A percentile compares a stretch with the other conserved stretches of the same genome.
These are phyloP conservation scores for Arrhopalites spinosus DNA, from an alignment of 2,888 invertebrate species.

Conservation along the genomic window DNA sequence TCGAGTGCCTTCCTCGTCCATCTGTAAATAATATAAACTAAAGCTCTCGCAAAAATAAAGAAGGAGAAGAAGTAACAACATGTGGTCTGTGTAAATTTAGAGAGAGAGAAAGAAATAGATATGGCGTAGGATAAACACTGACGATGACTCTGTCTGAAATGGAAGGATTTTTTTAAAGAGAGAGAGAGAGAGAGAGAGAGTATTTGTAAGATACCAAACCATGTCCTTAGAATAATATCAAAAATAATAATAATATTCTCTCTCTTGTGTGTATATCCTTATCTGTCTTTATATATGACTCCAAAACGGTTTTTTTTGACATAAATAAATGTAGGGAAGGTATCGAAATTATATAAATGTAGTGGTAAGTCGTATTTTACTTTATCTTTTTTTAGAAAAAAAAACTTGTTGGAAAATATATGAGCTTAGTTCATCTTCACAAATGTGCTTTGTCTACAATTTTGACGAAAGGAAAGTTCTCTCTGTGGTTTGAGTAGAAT, in stretches of 20 bases:
- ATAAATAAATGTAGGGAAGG: neutral
- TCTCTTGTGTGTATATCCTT: neutral
- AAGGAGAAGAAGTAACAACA: neutral
- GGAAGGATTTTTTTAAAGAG: neutral
- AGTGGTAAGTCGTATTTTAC: neutral
- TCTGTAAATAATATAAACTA: neutral
- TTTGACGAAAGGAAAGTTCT: too few relatives aligned
- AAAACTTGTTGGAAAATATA: neutral
- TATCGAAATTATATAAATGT: neutral
- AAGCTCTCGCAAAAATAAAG: neutral
- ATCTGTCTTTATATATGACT: neutral
- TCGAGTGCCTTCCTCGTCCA: neutral
- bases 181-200: slow-evolving; percentile 12
- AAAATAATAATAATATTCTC: neutral
- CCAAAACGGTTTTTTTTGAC: neutral
- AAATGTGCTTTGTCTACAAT: neutral
- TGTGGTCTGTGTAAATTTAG: neutral
- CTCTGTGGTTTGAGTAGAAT: too few relatives aligned
- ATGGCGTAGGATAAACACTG: neutral
- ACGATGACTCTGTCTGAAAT: neutral
- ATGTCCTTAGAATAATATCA: neutral
- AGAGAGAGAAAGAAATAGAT: neutral
- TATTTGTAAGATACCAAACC: neutral
- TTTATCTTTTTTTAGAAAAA: neutral
- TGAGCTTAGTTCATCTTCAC: neutral